A percentile compares a stretch with the other conserved stretches of the same genome.
These are phyloP conservation scores for Meliscaeva auricollis DNA, from an alignment of 2,888 invertebrate genomes.

Conservation along the genomic window DNA sequence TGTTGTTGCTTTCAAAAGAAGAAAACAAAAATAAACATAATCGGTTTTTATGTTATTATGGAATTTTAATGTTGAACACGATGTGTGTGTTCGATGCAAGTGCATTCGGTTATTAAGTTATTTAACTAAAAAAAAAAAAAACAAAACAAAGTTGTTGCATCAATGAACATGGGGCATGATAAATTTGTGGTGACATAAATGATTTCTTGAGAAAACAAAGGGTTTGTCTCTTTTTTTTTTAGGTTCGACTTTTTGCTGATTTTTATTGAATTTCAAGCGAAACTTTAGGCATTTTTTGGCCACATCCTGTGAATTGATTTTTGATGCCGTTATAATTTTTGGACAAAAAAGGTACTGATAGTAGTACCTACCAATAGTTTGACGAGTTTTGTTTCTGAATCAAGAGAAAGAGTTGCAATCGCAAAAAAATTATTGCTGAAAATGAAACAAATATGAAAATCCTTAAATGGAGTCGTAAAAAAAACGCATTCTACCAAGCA, in stretches of 20 bases:
- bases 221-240: conserved; percentile 17
- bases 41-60: conserved; percentile 39
- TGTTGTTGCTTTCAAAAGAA: not conserved
- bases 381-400: too few species aligned
- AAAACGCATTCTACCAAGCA: too few species aligned
- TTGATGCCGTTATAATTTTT: not conserved
- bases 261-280: not conserved
- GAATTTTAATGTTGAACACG: conserved; percentile 25
- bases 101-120: conserved; percentile 63
- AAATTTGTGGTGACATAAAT: conserved; percentile 37
- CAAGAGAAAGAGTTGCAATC: too few species aligned
- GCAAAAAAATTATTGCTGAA: too few species aligned
- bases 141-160: conserved; percentile 38
- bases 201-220: conserved; percentile 33
- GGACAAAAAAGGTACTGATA: not conserved
- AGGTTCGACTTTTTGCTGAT: not conserved
- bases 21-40: conserved; percentile 28
- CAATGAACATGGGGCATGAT: conserved; percentile 56
- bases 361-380: too few species aligned
- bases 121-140: conserved; percentile 16
- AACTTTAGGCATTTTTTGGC: not conserved
- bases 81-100: conserved; percentile 45
- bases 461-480: too few species aligned
- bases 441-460: too few species aligned
- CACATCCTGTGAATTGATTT: conserved; percentile 23